Conservation (phyloP, 2,797 vertebrate species). For the Acanthis flammea region DNA sequence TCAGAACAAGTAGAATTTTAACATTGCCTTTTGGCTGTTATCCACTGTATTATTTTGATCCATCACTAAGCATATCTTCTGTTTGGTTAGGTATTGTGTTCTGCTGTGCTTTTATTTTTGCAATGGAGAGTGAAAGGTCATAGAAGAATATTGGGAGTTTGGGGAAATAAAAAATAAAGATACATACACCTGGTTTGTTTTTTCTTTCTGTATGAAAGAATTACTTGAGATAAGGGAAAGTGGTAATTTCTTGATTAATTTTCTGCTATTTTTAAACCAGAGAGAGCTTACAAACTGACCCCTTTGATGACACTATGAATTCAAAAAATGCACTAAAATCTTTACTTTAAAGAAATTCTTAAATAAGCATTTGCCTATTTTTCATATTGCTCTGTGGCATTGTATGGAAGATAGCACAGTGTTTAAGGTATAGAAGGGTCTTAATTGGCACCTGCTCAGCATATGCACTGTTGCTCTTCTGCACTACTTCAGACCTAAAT, state of each 20-base stretch:
- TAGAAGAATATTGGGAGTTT: not conserved
- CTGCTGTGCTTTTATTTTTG: not conserved
- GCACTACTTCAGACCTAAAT: not conserved
- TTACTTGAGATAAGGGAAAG: not conserved
- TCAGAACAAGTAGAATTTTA: not conserved
- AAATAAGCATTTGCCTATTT: not conserved
- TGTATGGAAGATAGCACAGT: not conserved
- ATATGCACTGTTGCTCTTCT: not conserved
- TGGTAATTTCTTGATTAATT: not conserved
- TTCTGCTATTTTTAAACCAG: not conserved
- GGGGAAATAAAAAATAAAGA: not conserved
- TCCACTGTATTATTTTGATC: not conserved
- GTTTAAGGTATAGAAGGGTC: not conserved
- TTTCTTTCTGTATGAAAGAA: not conserved
- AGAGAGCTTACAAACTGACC: not conserved
- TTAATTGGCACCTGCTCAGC: not conserved
- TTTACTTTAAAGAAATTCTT: not conserved
- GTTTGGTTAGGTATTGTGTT: not conserved
- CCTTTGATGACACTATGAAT: not conserved
- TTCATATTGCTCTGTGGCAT: not conserved
- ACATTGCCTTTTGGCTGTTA: not conserved
- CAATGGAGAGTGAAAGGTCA: not conserved
- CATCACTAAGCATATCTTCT: not conserved
- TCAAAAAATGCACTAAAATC: not conserved
- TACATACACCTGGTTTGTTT: not conserved